These are phyloP conservation scores for Anthopleura sola DNA, from an alignment of 64 coral and sea anemone species.

Conservation along the genomic window DNA sequence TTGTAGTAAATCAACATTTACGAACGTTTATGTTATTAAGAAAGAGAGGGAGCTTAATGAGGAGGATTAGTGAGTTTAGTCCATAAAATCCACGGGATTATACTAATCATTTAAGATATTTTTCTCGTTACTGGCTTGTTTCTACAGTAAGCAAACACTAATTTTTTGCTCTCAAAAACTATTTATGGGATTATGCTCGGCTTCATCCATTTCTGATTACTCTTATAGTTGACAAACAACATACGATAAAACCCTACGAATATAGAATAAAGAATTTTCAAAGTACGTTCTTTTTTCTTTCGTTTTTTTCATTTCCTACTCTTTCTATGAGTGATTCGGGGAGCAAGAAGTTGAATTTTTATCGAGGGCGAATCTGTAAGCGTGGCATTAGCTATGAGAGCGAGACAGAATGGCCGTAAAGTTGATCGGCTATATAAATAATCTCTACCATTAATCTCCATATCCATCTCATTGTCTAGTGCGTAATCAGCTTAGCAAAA, in stretches of 20 bases:
- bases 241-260: too few relatives aligned
- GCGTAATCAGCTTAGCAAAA: conserved; percentile 6
- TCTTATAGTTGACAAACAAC: too few relatives aligned
- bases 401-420: background rate
- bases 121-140: background rate
- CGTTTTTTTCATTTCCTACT: too few relatives aligned
- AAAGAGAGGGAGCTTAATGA: background rate
- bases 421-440: background rate
- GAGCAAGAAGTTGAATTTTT: background rate
- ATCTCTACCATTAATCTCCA: background rate
- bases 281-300: too few relatives aligned
- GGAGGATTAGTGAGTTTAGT: background rate
- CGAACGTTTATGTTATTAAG: background rate
- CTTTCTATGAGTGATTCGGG: too few relatives aligned
- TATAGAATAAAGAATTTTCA: too few relatives aligned
- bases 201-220: too few relatives aligned
- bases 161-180: too few relatives aligned
- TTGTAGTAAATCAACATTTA: too few relatives aligned
- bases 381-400: background rate
- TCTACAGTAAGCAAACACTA: too few relatives aligned
- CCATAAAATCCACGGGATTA: background rate
- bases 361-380: background rate
- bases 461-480: conserved; percentile 1
- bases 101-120: background rate
- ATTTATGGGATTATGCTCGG: too few relatives aligned